These are phyloP conservation scores for Rhopalosiphum nymphaeae DNA, from an alignment of 2,888 invertebrate species.

Conservation along the genomic window DNA sequence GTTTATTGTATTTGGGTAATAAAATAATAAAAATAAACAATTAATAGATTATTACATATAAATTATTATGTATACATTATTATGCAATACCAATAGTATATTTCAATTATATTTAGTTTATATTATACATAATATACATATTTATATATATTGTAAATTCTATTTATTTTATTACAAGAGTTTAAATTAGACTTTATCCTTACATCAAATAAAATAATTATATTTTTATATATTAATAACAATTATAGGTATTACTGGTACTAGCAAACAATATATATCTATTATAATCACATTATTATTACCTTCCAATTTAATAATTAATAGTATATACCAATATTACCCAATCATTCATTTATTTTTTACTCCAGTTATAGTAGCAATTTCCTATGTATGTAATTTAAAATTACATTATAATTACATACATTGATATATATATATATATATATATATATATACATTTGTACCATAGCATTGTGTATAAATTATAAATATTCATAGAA, in stretches of 20 bases:
- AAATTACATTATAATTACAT: background rate
- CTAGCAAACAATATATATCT: background rate
- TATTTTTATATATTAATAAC: background rate
- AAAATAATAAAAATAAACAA: background rate
- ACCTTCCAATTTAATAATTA: background rate
- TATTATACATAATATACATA: too few species aligned
- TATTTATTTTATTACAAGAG: background rate
- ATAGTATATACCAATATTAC: background rate
- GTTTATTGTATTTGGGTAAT: slow-evolving; percentile 15
- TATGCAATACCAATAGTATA: background rate
- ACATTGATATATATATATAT: background rate
- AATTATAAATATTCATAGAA: background rate
- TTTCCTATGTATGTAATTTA: background rate
- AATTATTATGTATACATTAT: background rate
- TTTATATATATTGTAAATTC: background rate
- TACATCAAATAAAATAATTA: background rate
- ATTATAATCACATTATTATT: background rate
- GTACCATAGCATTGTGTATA: background rate
- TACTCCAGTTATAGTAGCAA: background rate
- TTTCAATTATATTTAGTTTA: background rate
- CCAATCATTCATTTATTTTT: background rate
- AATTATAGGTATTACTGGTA: background rate
- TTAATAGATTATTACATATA: background rate
- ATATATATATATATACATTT: background rate
- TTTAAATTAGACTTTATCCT: background rate